Conservation (phyloP, 2,113 vertebrate genomes). For the Myrmecobius fasciatus region DNA sequence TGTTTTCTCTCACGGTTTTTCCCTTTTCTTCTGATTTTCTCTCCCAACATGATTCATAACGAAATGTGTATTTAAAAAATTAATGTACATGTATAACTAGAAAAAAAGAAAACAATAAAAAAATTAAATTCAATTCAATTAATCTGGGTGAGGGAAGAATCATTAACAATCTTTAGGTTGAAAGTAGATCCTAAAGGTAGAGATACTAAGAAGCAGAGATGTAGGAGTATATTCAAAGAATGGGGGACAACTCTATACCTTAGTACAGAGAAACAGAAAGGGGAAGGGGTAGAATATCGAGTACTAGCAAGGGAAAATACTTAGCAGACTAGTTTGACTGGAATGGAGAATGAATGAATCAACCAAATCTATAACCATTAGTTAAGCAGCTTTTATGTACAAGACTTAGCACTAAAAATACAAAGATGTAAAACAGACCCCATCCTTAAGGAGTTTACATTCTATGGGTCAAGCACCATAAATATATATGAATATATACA, state of each 20-base stretch:
- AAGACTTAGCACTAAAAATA: neutral
- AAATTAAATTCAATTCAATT: too few relatives aligned
- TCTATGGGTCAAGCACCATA: neutral
- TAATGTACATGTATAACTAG: too few relatives aligned
- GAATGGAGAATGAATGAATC: neutral
- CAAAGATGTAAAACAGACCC: neutral
- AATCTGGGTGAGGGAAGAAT: neutral
- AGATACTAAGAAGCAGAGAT: neutral
- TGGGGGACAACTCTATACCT: neutral
- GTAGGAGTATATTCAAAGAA: neutral
- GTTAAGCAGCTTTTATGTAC: neutral
- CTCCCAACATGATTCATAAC: too few relatives aligned
- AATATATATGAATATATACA: neutral
- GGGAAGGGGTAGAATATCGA: neutral
- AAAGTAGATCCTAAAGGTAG: neutral
- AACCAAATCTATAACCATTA: neutral
- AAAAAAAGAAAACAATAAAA: too few relatives aligned
- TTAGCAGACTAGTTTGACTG: neutral
- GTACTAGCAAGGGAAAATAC: neutral
- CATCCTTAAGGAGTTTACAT: neutral
- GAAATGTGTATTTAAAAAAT: too few relatives aligned
- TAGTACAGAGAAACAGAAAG: neutral
- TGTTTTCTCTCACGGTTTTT: too few relatives aligned
- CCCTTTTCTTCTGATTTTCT: too few relatives aligned
- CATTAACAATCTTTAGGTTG: neutral